Base-by-base conservation (phyloP, 1,140 invertebrate genomes). In the Leptopilina boulardi region DNA sequence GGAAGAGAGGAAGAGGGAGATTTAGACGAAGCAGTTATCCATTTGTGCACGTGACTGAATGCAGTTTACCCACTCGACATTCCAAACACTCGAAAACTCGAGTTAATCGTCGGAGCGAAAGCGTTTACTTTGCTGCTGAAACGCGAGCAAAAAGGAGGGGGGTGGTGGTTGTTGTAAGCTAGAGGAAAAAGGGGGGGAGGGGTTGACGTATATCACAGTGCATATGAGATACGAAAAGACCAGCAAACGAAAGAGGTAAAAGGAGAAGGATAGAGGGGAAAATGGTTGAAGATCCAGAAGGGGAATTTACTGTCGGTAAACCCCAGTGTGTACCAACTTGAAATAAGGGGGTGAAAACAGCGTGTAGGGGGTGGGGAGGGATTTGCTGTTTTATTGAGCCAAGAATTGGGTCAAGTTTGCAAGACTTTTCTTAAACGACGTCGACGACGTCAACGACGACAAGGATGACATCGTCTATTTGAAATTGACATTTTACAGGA, bases 1-100 rank as follows among this genome's bases (percentile, higher is more conserved):
- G n/a, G n/a, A n/a, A n/a, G n/a, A n/a, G n/a, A n/a, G n/a, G n/a
- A n/a, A n/a, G n/a, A n/a, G n/a, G n/a, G 59, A 66, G 23, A 66
- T 66, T 66, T 26, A 30, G 26, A 30, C 23, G 23, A 30, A 66
- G 59, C 59, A 66, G 59, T 66, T 30, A 81, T 74, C 80, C 78
- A 83, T 81, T 85, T 82, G 83, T 82, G 80, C 82, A 84, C 85
- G 86, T 87, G 84, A 83, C 84, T 84, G 77, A 81, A 84, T 85
- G 81, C 80, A 83, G 85, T 88, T 87, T 86, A 86, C 86, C 80
- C 78, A 83, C 84, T 85, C 81, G 80, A 86, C 86, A 84, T 87
- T 84, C 83, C 86, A 86, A 88, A 87, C 86, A 87, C 85, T 87
- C 86, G 34, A 86, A 87, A 88, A 87, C 84, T 88, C 83, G 85